Conservation (phyloP, 2,113 vertebrate species). For the Carassius gibelio region DNA sequence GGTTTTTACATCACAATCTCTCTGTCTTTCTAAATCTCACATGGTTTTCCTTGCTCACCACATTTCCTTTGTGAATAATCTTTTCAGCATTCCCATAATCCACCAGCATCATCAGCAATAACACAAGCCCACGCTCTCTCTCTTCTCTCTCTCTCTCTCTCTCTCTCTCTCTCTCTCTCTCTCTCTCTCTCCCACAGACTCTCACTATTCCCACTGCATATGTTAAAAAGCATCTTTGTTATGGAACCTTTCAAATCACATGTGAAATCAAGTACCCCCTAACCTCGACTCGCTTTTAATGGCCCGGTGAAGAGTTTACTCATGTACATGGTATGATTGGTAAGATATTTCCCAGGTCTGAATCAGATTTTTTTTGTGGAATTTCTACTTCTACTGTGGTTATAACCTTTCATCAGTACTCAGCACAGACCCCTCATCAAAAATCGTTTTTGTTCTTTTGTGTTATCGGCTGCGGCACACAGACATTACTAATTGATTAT, state of each 20-base stretch:
- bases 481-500: neutral
- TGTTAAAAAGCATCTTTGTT: conserved; percentile 70
- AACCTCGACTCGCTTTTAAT: conserved; percentile 30
- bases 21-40: neutral
- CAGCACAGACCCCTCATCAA: neutral
- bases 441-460: neutral
- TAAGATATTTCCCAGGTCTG: neutral
- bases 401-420: neutral
- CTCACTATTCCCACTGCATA: neutral
- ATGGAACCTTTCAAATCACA: conserved; percentile 67
- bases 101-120: conserved; percentile 10
- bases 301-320: conserved; percentile 65
- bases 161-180: neutral
- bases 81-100: conserved; percentile 9
- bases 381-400: neutral
- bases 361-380: neutral
- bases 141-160: too few relatives aligned
- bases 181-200: conserved; percentile 14
- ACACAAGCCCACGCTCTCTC: neutral
- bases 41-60: conserved; percentile 15
- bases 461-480: neutral
- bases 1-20: conserved; percentile 39
- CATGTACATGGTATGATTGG: too few relatives aligned
- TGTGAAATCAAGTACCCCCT: conserved; percentile 70
- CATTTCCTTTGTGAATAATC: conserved; percentile 4